These are phyloP conservation scores for Trichogramma pretiosum DNA, from an alignment of 1,140 invertebrate species.

Conservation along the genomic window DNA sequence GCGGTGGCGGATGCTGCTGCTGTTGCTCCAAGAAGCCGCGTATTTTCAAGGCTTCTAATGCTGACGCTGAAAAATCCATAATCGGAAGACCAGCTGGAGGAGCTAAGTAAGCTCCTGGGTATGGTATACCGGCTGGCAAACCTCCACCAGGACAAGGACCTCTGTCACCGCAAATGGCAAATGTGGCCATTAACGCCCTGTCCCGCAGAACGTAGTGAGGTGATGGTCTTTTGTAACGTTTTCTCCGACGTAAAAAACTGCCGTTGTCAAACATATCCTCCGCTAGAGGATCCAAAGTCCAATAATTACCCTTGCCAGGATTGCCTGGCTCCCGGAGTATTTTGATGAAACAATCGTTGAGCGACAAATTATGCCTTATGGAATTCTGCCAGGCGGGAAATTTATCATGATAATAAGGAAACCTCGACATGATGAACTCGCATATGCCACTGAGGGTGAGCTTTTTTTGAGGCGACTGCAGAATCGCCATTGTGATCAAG, in stretches of 20 bases:
- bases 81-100: conserved; percentile 36
- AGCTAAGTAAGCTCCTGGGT: conserved; percentile 29
- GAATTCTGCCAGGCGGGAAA: conserved; percentile 96
- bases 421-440: conserved; percentile 96
- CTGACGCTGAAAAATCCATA: conserved; percentile 45
- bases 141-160: conserved; percentile 27
- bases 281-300: conserved; percentile 92
- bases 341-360: conserved; percentile 99
- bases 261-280: conserved; percentile 99
- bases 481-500: conserved; percentile 94
- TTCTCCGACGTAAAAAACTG: conserved; percentile 86
- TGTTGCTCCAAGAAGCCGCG: conserved; percentile 35
- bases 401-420: conserved; percentile 92
- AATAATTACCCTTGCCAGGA: conserved; percentile 98
- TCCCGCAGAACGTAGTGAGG: conserved; percentile 50
- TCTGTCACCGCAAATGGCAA: conserved; percentile 38
- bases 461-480: conserved; percentile 95
- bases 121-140: conserved; percentile 29
- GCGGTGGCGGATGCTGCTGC: conserved; percentile 35
- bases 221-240: conserved; percentile 85
- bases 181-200: conserved; percentile 42
- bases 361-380: conserved; percentile 91
- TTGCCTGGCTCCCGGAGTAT: conserved; percentile 96
- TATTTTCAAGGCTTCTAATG: conserved; percentile 43
- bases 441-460: conserved; percentile 95